Percentiles rank a stretch among this genome's conserved stretches.
Conservation (phyloP, 1,140 invertebrate species). For the Pseudomyrmex flavicornis region DNA sequence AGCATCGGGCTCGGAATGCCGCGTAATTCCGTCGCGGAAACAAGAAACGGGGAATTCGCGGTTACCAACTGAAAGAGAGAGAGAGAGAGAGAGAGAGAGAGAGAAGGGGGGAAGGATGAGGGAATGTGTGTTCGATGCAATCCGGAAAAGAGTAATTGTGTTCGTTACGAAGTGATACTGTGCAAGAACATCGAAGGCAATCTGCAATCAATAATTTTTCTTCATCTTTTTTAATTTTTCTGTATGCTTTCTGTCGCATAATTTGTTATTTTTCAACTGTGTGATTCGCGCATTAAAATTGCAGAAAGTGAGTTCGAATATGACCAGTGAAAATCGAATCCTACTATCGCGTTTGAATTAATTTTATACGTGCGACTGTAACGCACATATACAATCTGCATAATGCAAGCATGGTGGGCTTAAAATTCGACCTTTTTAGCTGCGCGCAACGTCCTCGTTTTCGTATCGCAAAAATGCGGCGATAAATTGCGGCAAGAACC, state of each 20-base stretch:
- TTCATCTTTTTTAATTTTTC: conserved; percentile 13
- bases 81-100: no score
- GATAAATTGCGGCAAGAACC: conserved; percentile 31
- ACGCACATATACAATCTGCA: conserved; percentile 13
- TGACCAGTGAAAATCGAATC: conserved; percentile 34
- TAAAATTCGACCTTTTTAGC: conserved; percentile 49
- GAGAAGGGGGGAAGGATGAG: neutral
- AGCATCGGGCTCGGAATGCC: conserved; percentile 57
- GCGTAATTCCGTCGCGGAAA: conserved; percentile 78
- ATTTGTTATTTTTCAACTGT: no score
- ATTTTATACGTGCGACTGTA: conserved; percentile 36
- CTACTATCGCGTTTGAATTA: conserved; percentile 39
- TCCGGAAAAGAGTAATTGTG: conserved; percentile 41
- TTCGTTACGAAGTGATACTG: neutral
- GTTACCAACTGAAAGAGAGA: neutral
- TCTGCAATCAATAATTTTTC: neutral
- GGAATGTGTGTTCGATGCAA: conserved; percentile 16
- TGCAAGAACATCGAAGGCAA: conserved; percentile 27
- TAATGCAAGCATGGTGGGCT: neutral
- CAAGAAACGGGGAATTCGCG: conserved; percentile 57
- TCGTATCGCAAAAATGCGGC: conserved; percentile 13
- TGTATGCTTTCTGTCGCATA: neutral
- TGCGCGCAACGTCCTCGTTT: conserved; percentile 25
- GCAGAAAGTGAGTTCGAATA: conserved; percentile 10
- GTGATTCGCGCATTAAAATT: neutral